Evolutionary conservation across 1,140 invertebrate species (phyloP).

Genomic region (Eupeodes corollae): DNA sequence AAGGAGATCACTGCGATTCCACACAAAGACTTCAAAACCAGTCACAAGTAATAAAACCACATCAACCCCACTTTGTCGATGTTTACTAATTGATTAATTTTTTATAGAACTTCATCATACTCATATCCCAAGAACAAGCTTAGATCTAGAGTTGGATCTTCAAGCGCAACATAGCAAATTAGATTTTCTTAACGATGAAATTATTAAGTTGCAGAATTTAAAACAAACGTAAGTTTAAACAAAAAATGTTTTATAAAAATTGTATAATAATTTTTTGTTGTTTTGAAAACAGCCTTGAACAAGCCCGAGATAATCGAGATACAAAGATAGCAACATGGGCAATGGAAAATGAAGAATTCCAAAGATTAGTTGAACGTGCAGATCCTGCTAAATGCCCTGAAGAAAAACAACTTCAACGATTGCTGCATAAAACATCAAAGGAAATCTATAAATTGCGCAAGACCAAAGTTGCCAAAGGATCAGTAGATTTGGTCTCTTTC

Average conservation of each 20-base stretch:
- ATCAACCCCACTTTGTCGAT: not conserved
- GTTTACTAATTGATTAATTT: slow-evolving; percentile 1
- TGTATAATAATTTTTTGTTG: slow-evolving; percentile 5
- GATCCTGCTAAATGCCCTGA: slow-evolving; percentile 53
- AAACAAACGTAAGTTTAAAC: slow-evolving; percentile 49
- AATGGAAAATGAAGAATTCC: slow-evolving; percentile 75
- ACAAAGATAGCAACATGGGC: slow-evolving; percentile 70
- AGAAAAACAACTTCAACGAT: slow-evolving; percentile 65
- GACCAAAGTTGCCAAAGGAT: slow-evolving; percentile 75
- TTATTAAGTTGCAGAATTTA: slow-evolving; percentile 65
- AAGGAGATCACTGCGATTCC: slow-evolving; percentile 68
- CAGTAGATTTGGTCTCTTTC: slow-evolving; percentile 84
- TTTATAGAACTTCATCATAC: slow-evolving; percentile 41
- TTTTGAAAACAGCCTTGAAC: slow-evolving; percentile 44
- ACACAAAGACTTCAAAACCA: slow-evolving; percentile 29
- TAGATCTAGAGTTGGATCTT: slow-evolving; percentile 85
- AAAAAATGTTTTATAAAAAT: not conserved
- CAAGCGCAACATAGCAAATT: slow-evolving; percentile 77
- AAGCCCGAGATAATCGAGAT: slow-evolving; percentile 65
- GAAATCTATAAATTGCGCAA: slow-evolving; percentile 83
- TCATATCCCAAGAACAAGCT: slow-evolving; percentile 64
- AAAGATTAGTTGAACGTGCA: slow-evolving; percentile 57
- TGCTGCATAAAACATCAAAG: slow-evolving; percentile 73
- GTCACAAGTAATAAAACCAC: slow-evolving; percentile 25
- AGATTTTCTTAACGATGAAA: slow-evolving; percentile 70